Base-by-base conservation (phyloP, 2,888 invertebrate genomes). In the Belgica antarctica region DNA sequence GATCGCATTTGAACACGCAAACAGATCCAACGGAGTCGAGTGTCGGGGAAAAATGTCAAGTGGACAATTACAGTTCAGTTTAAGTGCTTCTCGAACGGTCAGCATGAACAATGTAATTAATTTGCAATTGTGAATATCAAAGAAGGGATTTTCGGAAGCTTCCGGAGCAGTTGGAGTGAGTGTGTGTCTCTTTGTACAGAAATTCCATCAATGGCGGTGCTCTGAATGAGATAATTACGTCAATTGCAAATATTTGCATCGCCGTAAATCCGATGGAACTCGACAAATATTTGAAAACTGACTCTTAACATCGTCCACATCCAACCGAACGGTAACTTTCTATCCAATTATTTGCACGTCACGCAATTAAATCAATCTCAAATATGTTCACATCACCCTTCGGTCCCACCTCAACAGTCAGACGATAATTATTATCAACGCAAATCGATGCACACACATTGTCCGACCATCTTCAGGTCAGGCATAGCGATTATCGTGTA, bases 71-170 rank as follows among this genome's bases (percentile, higher is more conserved):
- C 25, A 68, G 10, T 19, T 22, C 52, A 15, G 24, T 15, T 19
- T 17, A 62, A 62, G 34, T 62, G 46, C 52, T 68, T 68, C 22
- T 57, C 57, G 52, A 52, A 68, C 52, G 41, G 66, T 66, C 52
- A 66, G 24, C 36, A 66, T 66, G 57, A 22, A 57, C 57, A 68
- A 57, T 68, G 52, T 68, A 68, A 68, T 68, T 68, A 68, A 57
- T 68, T 68, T 22, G n/a, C 52, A 19, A 17, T 57, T 31, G 52
- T 63, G 47, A 17, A 41, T 24, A 36, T 59, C n/a, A 59, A 59
- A n/a, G 59, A 27, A n/a, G 27, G 27, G 27, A 27, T 59, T 59
- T 15, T n/a, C n/a, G n/a, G n/a, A n/a, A n/a, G n/a, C n/a, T n/a
- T n/a, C 10, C 34, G n/a, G n/a, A n/a, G n/a, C n/a, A n/a, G n/a